Evolutionary conservation across 37 sponge, comb jelly and placozoan species (phyloP), one percentile per base, ranked within the genome.

Genomic region (Haliclona indistincta): DNA sequence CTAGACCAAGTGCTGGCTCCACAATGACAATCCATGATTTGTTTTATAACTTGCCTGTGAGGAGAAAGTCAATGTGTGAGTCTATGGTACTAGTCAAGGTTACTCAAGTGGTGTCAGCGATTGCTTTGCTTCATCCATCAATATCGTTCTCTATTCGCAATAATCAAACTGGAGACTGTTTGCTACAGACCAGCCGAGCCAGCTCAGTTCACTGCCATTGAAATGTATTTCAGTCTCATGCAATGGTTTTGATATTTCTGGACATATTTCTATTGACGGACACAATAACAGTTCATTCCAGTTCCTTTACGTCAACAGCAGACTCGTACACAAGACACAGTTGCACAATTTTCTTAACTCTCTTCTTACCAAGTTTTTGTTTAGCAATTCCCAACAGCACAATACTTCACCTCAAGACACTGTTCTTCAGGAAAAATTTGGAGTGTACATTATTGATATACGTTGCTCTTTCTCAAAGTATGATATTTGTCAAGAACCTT

Each of bases 41-140:
- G 2, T 91, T 91, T 47, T 82, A 82, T 40, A 83, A 74, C 65
- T 17, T 91, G 41, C 92, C 92, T 15, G 92, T 91, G 1, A 54
- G 92, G 13, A 62, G 78, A 3, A 82, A 63, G 38, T 32, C 20
- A 4, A 75, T 87, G 4, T 63, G 62, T 3, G 75, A 44, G 25
- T 45, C 30, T 1, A 22, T 78, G 0, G 79, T 76, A 30, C 56
- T 70, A 15, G 80, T 78, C 35, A 66, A 73, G 17, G 28, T 91
- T 0, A 52, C 44, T 19, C 67, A 71, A 4, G 54, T 40, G 2
- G 33, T 91, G 2, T 38, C 71, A 30, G 67, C 49, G 37, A 41
- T 78, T 37, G 71, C 83, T 35, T 69, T 91, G 10, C 64, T 88
- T 0, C 71, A 82, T 30, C 80, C 83, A 29, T 71, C 45, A n/a